Evolutionary conservation across 2,797 vertebrate genomes (phyloP).

Genomic region (Limnodromus scolopaceus): DNA sequence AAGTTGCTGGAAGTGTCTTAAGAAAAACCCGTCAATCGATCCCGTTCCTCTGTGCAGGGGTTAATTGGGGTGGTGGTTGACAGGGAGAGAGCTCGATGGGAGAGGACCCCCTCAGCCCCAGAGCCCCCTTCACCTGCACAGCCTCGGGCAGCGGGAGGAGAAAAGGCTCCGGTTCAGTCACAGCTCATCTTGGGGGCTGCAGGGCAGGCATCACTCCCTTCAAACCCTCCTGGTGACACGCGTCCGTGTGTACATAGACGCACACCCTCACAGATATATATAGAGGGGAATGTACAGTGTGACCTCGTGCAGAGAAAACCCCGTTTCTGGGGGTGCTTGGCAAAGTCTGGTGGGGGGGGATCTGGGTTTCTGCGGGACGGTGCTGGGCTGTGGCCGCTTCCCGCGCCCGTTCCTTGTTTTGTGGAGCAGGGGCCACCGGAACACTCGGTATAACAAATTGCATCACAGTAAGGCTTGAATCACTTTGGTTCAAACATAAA

Average conservation of each 20-base stretch:
- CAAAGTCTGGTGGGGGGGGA: no score
- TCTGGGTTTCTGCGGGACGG: background rate
- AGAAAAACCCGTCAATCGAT: background rate
- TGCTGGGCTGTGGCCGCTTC: accelerated
- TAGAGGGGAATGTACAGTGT: accelerated
- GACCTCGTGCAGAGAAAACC: background rate
- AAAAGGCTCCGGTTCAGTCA: background rate
- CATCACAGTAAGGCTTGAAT: accelerated
- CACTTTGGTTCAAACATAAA: background rate
- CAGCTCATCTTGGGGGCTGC: background rate
- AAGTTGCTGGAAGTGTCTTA: background rate
- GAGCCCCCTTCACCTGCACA: background rate
- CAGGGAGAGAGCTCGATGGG: background rate
- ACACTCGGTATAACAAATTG: background rate
- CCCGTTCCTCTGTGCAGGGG: background rate
- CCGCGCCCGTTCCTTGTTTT: background rate
- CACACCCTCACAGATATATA: accelerated
- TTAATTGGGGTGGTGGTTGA: background rate
- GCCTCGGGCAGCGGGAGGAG: accelerated
- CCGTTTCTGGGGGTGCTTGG: background rate
- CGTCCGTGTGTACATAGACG: accelerated
- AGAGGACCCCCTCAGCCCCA: no score
- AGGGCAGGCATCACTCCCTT: accelerated
- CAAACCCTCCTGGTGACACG: accelerated
- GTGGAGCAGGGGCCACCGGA: background rate